Conservation (phyloP, 1,140 invertebrate genomes). For the Mylabris phalerata region DNA sequence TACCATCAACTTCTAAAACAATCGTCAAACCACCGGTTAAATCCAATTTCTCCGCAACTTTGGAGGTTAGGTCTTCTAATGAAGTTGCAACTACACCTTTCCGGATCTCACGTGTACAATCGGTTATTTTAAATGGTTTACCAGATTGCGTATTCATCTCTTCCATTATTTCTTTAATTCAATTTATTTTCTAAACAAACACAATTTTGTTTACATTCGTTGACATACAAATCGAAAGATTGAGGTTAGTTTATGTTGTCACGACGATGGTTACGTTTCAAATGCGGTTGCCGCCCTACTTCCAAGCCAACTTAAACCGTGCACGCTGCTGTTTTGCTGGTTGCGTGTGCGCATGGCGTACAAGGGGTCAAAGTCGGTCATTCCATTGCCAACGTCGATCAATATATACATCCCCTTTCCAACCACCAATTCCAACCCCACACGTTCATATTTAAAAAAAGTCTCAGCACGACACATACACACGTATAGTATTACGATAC, state of each 20-base stretch:
- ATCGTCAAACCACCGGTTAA: constrained; percentile 42
- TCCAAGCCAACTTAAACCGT: not conserved
- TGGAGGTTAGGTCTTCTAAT: constrained; percentile 64
- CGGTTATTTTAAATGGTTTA: constrained; percentile 59
- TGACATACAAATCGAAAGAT: not conserved
- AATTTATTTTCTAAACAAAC: not conserved
- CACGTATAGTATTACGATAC: too few species aligned
- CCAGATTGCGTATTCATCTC: constrained; percentile 30
- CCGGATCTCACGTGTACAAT: constrained; percentile 65
- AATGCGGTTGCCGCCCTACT: constrained; percentile 25
- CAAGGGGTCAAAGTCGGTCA: constrained; percentile 24
- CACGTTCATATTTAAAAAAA: too few species aligned
- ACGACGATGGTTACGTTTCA: constrained; percentile 9
- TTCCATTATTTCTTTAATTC: constrained; percentile 28
- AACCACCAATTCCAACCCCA: too few species aligned
- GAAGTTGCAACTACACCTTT: constrained; percentile 73
- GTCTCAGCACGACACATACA: too few species aligned
- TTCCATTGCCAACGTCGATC: not conserved
- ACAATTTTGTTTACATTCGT: not conserved
- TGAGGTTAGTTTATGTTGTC: not conserved
- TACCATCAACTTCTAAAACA: constrained; percentile 75
- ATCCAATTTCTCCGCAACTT: constrained; percentile 59
- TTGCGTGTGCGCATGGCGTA: constrained; percentile 24
- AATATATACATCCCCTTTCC: not conserved
- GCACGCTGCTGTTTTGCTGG: constrained; percentile 5